These are phyloP conservation scores for Kryphioiulus occultus DNA, from an alignment of 2,888 invertebrate species.

Conservation along the genomic window DNA sequence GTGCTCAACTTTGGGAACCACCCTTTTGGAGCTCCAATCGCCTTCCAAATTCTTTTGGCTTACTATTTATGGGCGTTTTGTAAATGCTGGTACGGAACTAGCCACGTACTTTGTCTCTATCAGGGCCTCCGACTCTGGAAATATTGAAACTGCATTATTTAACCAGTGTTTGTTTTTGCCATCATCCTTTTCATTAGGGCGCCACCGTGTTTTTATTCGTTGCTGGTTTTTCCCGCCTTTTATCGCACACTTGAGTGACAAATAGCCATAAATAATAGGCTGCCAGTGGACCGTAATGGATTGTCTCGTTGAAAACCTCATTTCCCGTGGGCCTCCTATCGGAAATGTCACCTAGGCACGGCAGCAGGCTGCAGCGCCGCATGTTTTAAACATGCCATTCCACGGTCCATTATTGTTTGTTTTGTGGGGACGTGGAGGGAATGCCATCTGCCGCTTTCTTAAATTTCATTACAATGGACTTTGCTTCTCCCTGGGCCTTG, in stretches of 20 bases:
- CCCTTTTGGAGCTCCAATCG: background rate
- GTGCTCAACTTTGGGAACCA: no score
- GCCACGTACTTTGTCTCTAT: background rate
- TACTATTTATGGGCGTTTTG: background rate
- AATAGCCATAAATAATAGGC: conserved; percentile 36
- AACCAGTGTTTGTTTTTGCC: conserved; percentile 19
- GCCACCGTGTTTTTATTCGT: background rate
- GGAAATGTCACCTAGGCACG: conserved; percentile 39
- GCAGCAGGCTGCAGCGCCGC: conserved; percentile 21
- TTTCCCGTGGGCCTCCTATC: conserved; percentile 45
- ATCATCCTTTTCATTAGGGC: background rate
- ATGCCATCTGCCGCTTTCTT: conserved; percentile 40
- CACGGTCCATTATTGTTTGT: conserved; percentile 19
- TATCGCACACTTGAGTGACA: conserved; percentile 21
- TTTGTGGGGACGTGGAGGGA: conserved; percentile 11
- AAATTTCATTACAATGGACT: conserved; percentile 40
- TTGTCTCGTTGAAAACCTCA: conserved; percentile 42
- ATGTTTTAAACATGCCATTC: conserved; percentile 39
- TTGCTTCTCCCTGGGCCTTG: background rate
- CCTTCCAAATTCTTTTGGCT: background rate
- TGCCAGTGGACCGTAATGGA: conserved; percentile 39
- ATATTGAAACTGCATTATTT: conserved; percentile 20
- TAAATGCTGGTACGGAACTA: background rate
- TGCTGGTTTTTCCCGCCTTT: background rate
- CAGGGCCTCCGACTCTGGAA: background rate